phyloP scores from a whole-genome alignment of 2,888 invertebrate genomes.

The Aporophyla lueneburgensis region DNA sequence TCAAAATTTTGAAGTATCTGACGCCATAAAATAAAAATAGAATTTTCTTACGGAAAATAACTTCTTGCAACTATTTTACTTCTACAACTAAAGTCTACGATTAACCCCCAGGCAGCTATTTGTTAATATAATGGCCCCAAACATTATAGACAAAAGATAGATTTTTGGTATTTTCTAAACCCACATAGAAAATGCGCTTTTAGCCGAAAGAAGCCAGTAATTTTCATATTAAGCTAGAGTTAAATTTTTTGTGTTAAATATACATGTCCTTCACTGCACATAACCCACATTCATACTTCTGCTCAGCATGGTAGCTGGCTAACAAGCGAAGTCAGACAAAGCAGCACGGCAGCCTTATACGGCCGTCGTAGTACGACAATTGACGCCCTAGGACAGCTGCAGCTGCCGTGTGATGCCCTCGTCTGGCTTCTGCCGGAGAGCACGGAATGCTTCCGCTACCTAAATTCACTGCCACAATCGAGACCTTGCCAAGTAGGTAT shows the following conservation, averaged over 20 bases:
- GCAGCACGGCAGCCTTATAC: conserved; percentile 44
- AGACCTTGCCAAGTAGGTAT: conserved; percentile 46
- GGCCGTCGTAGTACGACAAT: conserved; percentile 39
- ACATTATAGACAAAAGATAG: not conserved
- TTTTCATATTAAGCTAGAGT: not conserved
- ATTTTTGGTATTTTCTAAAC: not conserved
- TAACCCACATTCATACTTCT: conserved; percentile 51
- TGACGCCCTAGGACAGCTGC: conserved; percentile 45
- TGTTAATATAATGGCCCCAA: not conserved
- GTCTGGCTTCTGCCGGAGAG: conserved; percentile 52
- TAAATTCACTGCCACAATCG: conserved; percentile 41
- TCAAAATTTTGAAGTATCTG: not conserved
- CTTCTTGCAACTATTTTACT: not conserved
- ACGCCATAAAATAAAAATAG: not conserved
- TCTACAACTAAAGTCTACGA: not conserved
- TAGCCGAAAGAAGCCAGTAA: not conserved
- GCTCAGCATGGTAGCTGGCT: conserved; percentile 50
- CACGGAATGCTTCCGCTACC: conserved; percentile 53
- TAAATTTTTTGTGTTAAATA: conserved; percentile 3
- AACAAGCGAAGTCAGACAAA: conserved; percentile 41
- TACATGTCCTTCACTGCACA: conserved; percentile 28
- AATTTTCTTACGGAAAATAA: conserved; percentile 6
- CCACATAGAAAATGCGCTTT: no score
- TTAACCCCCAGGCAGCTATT: conserved; percentile 5
- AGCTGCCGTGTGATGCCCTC: conserved; percentile 47